phyloP scores from a whole-genome alignment of 2,797 vertebrate genomes.

The Arnoldichthys spilopterus region DNA sequence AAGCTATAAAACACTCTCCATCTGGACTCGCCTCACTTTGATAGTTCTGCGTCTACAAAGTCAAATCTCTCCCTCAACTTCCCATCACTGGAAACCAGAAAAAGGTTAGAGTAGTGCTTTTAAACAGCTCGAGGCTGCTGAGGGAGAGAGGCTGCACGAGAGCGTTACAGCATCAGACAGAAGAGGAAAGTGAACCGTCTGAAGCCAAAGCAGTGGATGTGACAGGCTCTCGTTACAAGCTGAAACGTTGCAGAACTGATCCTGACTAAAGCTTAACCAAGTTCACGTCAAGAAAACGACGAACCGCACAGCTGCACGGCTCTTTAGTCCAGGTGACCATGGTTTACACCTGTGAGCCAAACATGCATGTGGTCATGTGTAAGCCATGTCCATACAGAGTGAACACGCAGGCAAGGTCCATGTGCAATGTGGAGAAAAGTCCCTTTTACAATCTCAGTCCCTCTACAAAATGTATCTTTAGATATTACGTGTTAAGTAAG shows the following conservation, averaged over 20 bases:
- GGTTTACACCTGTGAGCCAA: constrained; percentile 42
- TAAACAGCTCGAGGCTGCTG: background rate
- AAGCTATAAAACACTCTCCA: constrained; percentile 50
- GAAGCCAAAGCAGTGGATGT: background rate
- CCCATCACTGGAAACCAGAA: constrained; percentile 1
- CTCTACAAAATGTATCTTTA: background rate
- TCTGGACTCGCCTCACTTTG: constrained; percentile 27
- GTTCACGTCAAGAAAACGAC: background rate
- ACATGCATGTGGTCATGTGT: constrained; percentile 47
- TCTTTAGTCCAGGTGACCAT: constrained; percentile 26
- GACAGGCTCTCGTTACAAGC: too few species aligned
- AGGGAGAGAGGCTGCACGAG: background rate
- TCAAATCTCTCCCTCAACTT: constrained; percentile 47
- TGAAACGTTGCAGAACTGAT: constrained; percentile 4
- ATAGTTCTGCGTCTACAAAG: constrained; percentile 32
- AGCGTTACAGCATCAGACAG: background rate
- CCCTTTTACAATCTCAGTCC: constrained; percentile 12
- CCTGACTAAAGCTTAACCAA: background rate
- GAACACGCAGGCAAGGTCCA: constrained; percentile 50
- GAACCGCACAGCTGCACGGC: constrained; percentile 38
- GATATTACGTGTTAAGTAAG: too few species aligned
- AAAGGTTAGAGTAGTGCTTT: constrained; percentile 2
- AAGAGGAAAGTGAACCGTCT: background rate
- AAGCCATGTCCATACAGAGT: constrained; percentile 37
- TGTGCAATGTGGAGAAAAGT: constrained; percentile 9